Evolutionary conservation across 1,140 invertebrate species (phyloP).

Genomic region (Phenacoccus solenopsis): DNA sequence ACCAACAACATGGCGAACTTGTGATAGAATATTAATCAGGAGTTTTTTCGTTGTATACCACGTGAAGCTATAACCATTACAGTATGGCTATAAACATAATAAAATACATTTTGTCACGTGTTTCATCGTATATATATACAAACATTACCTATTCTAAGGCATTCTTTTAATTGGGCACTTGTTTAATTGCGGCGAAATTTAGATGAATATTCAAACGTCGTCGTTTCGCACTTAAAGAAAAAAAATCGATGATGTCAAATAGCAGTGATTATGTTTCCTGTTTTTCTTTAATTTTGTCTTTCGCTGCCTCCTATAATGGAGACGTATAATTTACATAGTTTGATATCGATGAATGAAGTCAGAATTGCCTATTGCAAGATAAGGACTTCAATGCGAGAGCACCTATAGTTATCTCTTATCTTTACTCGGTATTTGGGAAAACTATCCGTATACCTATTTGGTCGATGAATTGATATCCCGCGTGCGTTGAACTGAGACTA

Average conservation of each 20-base stretch:
- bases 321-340: too few relatives aligned
- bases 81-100: too few relatives aligned
- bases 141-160: not conserved
- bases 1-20: conserved; percentile 5
- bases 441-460: too few relatives aligned
- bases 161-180: not conserved
- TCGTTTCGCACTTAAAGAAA: not conserved
- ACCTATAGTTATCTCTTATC: too few relatives aligned
- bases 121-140: not conserved
- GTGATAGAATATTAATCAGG: conserved; percentile 5
- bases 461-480: not conserved
- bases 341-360: too few relatives aligned
- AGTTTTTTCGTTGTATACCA: not conserved
- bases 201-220: not conserved
- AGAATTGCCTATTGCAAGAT: too few relatives aligned
- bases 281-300: not conserved
- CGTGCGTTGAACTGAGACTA: not conserved
- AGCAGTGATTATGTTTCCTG: not conserved
- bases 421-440: too few relatives aligned
- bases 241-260: not conserved
- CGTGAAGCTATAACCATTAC: not conserved
- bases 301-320: too few relatives aligned
- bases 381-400: too few relatives aligned
- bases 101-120: conserved; percentile 1
- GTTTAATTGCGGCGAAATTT: not conserved